Percentiles rank a stretch among this genome's conserved stretches.
Conservation (phyloP, 2,797 vertebrate species). For the Bovichtus diacanthus region DNA sequence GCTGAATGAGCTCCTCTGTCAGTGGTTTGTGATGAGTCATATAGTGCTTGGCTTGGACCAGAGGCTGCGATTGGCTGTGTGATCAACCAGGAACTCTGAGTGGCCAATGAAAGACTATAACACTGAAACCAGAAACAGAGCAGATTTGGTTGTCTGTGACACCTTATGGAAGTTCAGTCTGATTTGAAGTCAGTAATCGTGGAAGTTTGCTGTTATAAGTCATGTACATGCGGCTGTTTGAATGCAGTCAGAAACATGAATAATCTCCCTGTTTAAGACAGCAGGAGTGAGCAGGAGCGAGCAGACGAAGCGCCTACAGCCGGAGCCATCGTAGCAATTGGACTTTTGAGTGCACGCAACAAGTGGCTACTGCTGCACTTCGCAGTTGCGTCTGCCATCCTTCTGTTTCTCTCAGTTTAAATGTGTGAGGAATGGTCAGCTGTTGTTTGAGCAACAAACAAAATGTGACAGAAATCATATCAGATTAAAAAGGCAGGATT, state of each 20-base stretch:
- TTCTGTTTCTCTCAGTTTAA: slow-evolving; percentile 16
- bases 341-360: slow-evolving; percentile 33
- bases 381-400: not conserved
- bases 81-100: slow-evolving; percentile 62
- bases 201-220: slow-evolving; percentile 49
- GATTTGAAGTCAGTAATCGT: slow-evolving; percentile 28
- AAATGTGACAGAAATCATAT: slow-evolving; percentile 21
- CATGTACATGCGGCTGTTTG: slow-evolving; percentile 42
- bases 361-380: slow-evolving; percentile 28
- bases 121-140: slow-evolving; percentile 57
- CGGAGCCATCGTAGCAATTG: slow-evolving; percentile 59
- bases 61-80: slow-evolving; percentile 72
- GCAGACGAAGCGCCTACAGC: slow-evolving; percentile 65
- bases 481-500: slow-evolving; percentile 31
- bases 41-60: slow-evolving; percentile 74
- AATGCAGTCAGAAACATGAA: slow-evolving; percentile 35
- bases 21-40: slow-evolving; percentile 68
- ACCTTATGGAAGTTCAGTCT: slow-evolving; percentile 60
- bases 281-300: slow-evolving; percentile 53
- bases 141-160: slow-evolving; percentile 55
- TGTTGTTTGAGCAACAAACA: slow-evolving; percentile 25
- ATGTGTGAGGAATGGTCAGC: slow-evolving; percentile 37
- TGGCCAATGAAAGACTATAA: slow-evolving; percentile 68
- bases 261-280: slow-evolving; percentile 30
- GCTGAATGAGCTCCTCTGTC: slow-evolving; percentile 66